Evolutionary conservation across 2,113 vertebrate species (phyloP), one percentile per base, ranked within the genome.

Genomic region (Canis aureus): DNA sequence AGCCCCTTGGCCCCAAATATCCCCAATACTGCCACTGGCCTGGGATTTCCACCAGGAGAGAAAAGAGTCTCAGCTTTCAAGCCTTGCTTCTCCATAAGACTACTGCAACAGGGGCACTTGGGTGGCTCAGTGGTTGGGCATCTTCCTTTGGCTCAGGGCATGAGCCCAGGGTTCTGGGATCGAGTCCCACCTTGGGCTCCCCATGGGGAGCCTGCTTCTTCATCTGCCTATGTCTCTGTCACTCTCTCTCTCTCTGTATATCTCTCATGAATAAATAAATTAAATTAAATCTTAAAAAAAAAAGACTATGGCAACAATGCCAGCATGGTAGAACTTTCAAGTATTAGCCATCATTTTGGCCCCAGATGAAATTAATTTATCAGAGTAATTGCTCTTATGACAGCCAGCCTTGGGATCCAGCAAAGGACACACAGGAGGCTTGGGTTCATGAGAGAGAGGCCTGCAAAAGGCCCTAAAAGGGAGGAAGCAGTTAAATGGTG

Each of bases 31-130:
- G 35, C 12, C 82, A 86, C 10, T 19, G 3, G 60, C 38, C 55
- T 94, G 27, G 38, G 59, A 71, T 95, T 90, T 89, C 82, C 71
- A 91, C 38, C 69, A 29, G n/a, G 85, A 93, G 84, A 1, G 0
- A 91, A 94, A 85, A 1, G 0, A 73, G 25, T n/a, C 92, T 95
- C 79, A 43, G 17, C 27, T 97, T 95, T 88, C 51, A 90, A 95
- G 49, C 22, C 35, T 66, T 66, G 43, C 53, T 60, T 85, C 29
- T 66, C 71, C 15, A 19, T 5, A 15, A 69, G 80, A 91, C 32
- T 67, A 35, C 66, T 43, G 23, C 6, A 43, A 43, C 43, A 43
- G 43, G 43, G 43, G 43, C 43, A 43, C 43, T 43, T 43, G 43
- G 43, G 43, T 43, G 43, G 43, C 43, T 43, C 43, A 7, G 43